Base-by-base conservation (phyloP, 2,797 vertebrate genomes). In the Muscicapa comitata region DNA sequence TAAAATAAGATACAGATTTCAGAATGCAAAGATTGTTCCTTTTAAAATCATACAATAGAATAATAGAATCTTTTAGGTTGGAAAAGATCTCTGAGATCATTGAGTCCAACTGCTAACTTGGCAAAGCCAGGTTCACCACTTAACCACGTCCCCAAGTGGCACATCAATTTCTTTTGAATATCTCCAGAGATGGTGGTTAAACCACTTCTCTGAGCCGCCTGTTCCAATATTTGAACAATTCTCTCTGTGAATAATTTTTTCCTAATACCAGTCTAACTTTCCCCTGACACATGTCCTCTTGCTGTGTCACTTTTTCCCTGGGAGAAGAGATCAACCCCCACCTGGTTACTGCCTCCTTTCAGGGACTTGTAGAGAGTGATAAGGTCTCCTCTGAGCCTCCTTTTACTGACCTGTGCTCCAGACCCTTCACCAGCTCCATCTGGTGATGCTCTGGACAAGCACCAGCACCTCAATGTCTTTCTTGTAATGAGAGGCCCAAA, bases 131-230 rank as follows among this genome's bases (percentile, higher is more conserved):
- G 10, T 37, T 14, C 42, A 62, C 14, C 19, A 26, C 13, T 42
- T 62, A 51, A 62, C 11, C 7, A 17, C 0, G 0, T 35, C 29
- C 33, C 7, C 3, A 37, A 2, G 6, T 4, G 16, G 3, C 13
- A 57, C 17, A 40, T 14, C 3, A 12, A 7, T 13, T 1, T 45
- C 11, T 67, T 78, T 23, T 37, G 33, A 53, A 8, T 42, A 53
- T 18, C 29, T 62, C 26, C 54, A 62, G 17, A 43, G n/a, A n/a
- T 9, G 16, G 33, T 31, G 23, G 17, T 18, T 55, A 11, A 10
- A 61, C 5, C 15, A 48, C 21, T 61, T 72, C 61, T 18, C 29
- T 21, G 29, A 72, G 11, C 9, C 10, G 6, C 3, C 6, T 50
- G 9, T 38, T 82, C 35, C 12, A 86, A 5, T 43, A 28, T 23